phyloP scores from a whole-genome alignment of 2,797 vertebrate genomes.

The Spea hammondii region DNA sequence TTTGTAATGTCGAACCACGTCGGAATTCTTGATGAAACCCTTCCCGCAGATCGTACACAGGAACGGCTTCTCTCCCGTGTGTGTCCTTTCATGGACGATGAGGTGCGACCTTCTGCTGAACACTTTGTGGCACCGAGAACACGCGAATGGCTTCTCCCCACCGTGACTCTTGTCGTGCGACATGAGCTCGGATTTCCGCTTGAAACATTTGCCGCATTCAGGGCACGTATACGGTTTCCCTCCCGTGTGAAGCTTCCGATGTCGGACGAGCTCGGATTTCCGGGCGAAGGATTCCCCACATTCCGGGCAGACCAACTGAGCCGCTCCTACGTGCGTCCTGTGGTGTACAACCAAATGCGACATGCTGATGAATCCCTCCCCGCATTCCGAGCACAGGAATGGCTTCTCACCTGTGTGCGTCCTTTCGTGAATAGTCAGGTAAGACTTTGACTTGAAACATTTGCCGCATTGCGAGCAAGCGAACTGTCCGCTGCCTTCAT shows the following conservation, averaged over 20 bases:
- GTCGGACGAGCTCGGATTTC: not conserved
- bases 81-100: not conserved
- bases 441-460: slow-evolving; percentile 3
- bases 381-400: not conserved
- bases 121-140: not conserved
- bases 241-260: not conserved
- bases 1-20: not conserved
- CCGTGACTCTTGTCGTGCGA: not conserved
- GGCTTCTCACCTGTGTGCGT: not conserved
- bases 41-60: not conserved
- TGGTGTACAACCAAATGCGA: not conserved
- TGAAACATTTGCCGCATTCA: not conserved
- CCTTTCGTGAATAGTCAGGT: not conserved
- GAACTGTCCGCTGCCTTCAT: not conserved
- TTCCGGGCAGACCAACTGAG: not conserved
- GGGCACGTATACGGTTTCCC: not conserved
- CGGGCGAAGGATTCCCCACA: not conserved
- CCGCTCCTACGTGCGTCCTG: not conserved
- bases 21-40: not conserved
- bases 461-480: not conserved
- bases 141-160: not conserved
- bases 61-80: not conserved
- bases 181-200: not conserved
- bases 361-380: not conserved
- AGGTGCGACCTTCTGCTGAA: not conserved